Evolutionary conservation across 2,113 vertebrate species (phyloP).

Genomic region (Addax nasomaculatus): DNA sequence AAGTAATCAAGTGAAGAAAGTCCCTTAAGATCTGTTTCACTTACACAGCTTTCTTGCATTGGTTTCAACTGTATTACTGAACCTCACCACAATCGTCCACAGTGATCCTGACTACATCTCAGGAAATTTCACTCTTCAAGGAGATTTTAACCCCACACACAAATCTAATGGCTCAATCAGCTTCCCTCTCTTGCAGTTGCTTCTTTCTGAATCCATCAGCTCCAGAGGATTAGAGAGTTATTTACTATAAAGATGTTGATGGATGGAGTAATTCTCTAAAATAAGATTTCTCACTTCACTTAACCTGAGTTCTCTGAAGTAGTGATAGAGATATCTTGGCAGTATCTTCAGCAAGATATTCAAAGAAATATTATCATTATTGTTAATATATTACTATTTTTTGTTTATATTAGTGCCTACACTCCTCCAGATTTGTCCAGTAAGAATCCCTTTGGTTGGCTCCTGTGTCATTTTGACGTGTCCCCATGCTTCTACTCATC

Average conservation of each 20-base stretch:
- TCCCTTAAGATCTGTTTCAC: neutral
- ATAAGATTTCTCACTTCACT: neutral
- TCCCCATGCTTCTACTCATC: neutral
- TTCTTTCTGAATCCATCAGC: neutral
- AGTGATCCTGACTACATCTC: neutral
- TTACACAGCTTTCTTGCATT: neutral
- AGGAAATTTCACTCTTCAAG: neutral
- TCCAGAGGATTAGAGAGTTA: neutral
- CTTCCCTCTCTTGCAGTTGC: neutral
- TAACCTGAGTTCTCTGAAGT: neutral
- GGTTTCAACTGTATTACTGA: neutral
- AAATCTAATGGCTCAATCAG: neutral
- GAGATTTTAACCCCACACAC: neutral
- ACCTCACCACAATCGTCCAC: neutral
- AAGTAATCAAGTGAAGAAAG: neutral
- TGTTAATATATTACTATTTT: neutral
- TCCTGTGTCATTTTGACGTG: neutral
- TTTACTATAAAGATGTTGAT: neutral
- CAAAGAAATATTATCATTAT: neutral
- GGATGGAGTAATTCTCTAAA: neutral
- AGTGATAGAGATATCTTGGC: neutral
- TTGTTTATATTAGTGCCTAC: neutral
- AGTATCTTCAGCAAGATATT: neutral
- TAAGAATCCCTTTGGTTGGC: neutral
- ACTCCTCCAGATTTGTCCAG: neutral